phyloP scores from a whole-genome alignment of 2,113 vertebrate species.

The Porphyrio hochstetteri region DNA sequence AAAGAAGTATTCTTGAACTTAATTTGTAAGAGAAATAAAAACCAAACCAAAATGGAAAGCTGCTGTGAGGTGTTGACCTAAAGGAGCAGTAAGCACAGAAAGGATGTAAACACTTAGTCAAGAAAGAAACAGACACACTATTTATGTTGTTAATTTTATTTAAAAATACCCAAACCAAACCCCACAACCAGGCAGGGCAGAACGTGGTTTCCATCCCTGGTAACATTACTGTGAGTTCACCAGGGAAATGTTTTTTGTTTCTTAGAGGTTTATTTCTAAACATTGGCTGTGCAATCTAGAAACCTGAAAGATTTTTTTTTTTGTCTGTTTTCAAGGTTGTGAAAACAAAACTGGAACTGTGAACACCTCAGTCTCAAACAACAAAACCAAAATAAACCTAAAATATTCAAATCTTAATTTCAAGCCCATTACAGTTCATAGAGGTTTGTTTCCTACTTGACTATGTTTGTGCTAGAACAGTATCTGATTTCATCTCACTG shows the following conservation, averaged over 20 bases:
- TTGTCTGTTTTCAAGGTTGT: background rate
- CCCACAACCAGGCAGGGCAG: background rate
- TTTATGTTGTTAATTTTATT: background rate
- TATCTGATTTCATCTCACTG: background rate
- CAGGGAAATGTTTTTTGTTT: background rate
- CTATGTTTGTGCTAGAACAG: background rate
- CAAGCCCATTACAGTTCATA: background rate
- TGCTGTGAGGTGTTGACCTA: fast-evolving
- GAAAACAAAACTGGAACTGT: background rate
- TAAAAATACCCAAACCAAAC: background rate
- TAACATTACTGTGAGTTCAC: background rate
- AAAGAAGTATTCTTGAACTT: background rate
- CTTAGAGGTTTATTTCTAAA: background rate
- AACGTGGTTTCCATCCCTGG: background rate
- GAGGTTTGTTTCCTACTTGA: background rate
- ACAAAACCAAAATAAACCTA: background rate
- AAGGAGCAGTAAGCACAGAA: background rate
- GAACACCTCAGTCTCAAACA: background rate
- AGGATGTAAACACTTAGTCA: background rate
- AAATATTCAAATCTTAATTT: background rate
- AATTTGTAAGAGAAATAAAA: background rate
- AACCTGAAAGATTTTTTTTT: background rate
- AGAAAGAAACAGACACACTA: background rate
- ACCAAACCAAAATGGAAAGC: background rate
- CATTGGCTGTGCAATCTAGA: background rate